These are phyloP conservation scores for Spea bombifrons DNA, from an alignment of 2,113 vertebrate species.

Conservation along the genomic window DNA sequence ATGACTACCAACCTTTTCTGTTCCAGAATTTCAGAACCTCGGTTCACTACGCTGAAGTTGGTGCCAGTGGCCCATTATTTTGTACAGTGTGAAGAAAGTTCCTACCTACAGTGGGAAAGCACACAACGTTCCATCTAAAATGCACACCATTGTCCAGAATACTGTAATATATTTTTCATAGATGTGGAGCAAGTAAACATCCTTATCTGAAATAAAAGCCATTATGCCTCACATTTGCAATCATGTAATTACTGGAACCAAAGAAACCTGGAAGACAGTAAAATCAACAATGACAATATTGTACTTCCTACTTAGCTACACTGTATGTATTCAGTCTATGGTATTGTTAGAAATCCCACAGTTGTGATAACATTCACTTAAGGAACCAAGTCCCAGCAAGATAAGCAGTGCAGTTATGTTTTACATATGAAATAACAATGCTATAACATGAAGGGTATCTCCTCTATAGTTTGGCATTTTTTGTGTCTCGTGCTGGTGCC, in stretches of 20 bases:
- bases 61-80: too few species aligned
- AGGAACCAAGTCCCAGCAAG: not conserved
- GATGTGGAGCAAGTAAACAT: too few species aligned
- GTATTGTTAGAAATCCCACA: constrained; percentile 35
- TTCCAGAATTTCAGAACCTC: too few species aligned
- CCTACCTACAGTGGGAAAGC: too few species aligned
- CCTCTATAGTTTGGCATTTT: too few species aligned
- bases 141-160: too few species aligned
- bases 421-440: constrained; percentile 24
- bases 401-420: constrained; percentile 15
- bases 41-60: too few species aligned
- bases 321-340: constrained; percentile 14
- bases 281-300: constrained; percentile 12
- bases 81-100: too few species aligned
- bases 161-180: too few species aligned
- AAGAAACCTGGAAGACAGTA: not conserved
- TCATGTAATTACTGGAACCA: constrained; percentile 9
- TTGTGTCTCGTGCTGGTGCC: too few species aligned
- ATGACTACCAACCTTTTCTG: too few species aligned
- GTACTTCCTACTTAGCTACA: constrained; percentile 6
- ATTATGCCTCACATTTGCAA: not conserved
- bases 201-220: not conserved
- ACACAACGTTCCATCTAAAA: too few species aligned
- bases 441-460: not conserved
- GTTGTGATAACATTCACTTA: constrained; percentile 28